These are phyloP conservation scores for Paralichthys olivaceus DNA, from an alignment of 2,113 vertebrate genomes.

Conservation along the genomic window DNA sequence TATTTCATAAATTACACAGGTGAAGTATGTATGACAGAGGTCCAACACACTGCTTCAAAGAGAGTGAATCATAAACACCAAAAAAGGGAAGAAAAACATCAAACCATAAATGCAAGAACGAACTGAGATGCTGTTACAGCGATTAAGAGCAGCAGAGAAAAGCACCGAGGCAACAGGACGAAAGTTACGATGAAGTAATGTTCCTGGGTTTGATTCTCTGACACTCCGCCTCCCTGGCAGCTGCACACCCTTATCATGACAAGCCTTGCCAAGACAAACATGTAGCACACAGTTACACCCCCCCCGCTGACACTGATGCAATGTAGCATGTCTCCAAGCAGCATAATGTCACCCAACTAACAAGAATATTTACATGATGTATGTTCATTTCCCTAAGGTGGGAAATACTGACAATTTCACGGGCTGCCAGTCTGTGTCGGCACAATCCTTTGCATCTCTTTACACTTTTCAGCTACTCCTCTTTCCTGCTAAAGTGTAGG, in stretches of 20 bases:
- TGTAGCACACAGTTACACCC: neutral
- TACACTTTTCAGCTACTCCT: neutral
- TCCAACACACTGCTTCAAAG: neutral
- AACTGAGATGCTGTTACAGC: neutral
- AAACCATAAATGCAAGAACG: neutral
- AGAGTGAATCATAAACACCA: neutral
- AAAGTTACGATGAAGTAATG: neutral
- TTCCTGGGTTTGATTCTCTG: neutral
- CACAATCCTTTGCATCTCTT: neutral
- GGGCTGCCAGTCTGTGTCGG: neutral
- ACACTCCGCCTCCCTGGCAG: neutral
- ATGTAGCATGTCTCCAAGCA: too few species aligned
- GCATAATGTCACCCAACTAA: neutral
- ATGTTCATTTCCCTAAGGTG: neutral
- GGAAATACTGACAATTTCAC: too few species aligned
- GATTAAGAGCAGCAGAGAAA: constrained; percentile 3
- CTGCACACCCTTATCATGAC: neutral
- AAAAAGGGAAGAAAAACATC: neutral
- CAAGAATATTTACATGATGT: neutral
- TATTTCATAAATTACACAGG: neutral
- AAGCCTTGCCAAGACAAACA: neutral
- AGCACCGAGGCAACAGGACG: constrained; percentile 13
- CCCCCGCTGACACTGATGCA: neutral
- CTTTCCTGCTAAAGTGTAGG: neutral
- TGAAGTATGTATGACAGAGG: neutral